Percentiles rank a stretch among this genome's conserved stretches.
Evolutionary conservation across 2,113 vertebrate genomes (phyloP).

Genomic region (Vicugna pacos): DNA sequence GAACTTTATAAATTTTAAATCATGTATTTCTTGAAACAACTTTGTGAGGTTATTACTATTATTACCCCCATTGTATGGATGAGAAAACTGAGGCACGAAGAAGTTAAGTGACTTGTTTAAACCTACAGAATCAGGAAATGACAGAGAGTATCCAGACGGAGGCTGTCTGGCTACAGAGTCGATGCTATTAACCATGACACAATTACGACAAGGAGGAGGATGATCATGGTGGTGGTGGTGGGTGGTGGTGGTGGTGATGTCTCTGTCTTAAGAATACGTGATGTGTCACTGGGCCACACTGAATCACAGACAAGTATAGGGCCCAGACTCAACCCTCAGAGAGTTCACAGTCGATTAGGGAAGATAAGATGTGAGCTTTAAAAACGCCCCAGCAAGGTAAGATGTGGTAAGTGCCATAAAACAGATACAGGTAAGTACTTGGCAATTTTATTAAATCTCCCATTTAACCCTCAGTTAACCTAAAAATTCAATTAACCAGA

Average conservation of each 20-base stretch:
- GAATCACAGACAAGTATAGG: neutral
- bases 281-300: neutral
- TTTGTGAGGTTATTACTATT: neutral
- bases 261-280: neutral
- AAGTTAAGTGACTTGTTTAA: neutral
- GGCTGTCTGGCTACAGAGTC: neutral
- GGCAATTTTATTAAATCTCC: slow-evolving; percentile 69
- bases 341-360: neutral
- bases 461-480: slow-evolving; percentile 78
- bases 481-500: slow-evolving; percentile 79
- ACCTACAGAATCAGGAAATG: neutral
- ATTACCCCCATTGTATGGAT: neutral
- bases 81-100: slow-evolving; percentile 6
- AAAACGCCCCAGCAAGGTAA: neutral
- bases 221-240: neutral
- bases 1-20: neutral
- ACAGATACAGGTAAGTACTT: slow-evolving; percentile 59
- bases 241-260: neutral
- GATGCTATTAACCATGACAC: neutral
- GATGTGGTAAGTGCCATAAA: slow-evolving; percentile 52
- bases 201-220: neutral
- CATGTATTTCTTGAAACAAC: neutral
- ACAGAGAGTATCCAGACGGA: neutral
- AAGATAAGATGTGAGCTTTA: neutral
- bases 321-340: neutral